Percentiles rank a stretch among this genome's conserved stretches.
Conservation (phyloP, 2,113 vertebrate genomes). For the Willisornis vidua region DNA sequence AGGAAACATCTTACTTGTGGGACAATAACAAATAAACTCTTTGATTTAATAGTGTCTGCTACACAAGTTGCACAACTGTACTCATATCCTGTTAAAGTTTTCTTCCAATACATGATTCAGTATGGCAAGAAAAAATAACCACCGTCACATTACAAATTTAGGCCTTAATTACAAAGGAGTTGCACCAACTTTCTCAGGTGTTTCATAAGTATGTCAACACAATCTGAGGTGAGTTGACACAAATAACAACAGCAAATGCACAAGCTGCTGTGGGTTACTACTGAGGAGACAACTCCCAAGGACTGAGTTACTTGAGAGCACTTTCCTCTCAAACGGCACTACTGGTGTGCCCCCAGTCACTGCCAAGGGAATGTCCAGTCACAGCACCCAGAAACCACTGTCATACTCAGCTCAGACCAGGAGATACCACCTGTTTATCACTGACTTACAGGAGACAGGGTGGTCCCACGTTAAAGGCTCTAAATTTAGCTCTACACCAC, state of each 20-base stretch:
- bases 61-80: background rate
- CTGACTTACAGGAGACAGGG: background rate
- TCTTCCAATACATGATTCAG: background rate
- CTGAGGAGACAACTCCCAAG: background rate
- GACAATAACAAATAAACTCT: background rate
- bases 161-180: background rate
- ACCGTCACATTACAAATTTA: background rate
- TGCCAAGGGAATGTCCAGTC: background rate
- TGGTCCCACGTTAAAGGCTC: background rate
- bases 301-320: background rate
- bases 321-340: background rate
- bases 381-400: background rate
- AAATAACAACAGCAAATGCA: background rate
- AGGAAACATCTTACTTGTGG: background rate
- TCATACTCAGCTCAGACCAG: background rate
- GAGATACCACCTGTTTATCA: background rate
- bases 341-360: background rate
- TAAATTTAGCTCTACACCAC: background rate
- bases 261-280: background rate
- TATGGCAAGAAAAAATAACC: background rate
- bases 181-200: background rate
- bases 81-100: background rate
- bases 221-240: background rate
- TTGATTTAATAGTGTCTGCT: background rate
- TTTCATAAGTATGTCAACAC: background rate